Conservation (phyloP, 23 tunicate species). For the Styela clava region DNA sequence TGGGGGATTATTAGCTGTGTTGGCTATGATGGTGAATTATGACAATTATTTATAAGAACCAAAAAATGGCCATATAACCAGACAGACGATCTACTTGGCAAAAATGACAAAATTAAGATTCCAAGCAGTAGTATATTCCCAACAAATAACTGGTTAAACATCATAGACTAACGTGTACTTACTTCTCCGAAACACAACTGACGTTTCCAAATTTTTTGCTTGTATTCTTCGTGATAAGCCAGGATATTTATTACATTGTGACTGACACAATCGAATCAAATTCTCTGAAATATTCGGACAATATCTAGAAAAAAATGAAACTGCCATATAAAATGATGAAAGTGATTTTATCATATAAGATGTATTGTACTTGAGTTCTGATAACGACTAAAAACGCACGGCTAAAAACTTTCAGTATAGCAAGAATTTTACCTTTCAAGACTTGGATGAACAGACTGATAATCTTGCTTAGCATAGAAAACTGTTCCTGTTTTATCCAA, state of each 20-base stretch:
- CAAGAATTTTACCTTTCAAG: not conserved
- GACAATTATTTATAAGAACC: no score
- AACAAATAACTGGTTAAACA: no score
- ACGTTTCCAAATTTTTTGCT: slow-evolving; percentile 33
- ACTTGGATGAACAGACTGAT: not conserved
- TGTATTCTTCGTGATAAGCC: slow-evolving; percentile 18
- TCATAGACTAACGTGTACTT: no score
- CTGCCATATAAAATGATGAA: not conserved
- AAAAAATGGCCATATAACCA: no score
- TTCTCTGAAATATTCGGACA: slow-evolving; percentile 39
- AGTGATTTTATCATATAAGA: not conserved
- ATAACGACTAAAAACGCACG: no score
- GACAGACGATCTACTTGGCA: no score
- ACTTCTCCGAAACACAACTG: slow-evolving; percentile 41
- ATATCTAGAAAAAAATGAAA: slow-evolving; percentile 14
- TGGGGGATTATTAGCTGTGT: no score
- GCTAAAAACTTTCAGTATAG: no score
- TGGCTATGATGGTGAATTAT: no score
- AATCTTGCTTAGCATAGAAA: not conserved
- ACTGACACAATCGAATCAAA: slow-evolving; percentile 47
- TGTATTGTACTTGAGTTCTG: no score
- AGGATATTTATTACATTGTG: slow-evolving; percentile 13
- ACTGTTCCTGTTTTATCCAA: slow-evolving; percentile 26
- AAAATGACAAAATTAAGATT: no score
- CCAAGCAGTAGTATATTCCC: no score